A percentile compares a stretch with the other conserved stretches of the same genome.
phyloP scores from a whole-genome alignment of 1,140 invertebrate species.

The Idris sp. region DNA sequence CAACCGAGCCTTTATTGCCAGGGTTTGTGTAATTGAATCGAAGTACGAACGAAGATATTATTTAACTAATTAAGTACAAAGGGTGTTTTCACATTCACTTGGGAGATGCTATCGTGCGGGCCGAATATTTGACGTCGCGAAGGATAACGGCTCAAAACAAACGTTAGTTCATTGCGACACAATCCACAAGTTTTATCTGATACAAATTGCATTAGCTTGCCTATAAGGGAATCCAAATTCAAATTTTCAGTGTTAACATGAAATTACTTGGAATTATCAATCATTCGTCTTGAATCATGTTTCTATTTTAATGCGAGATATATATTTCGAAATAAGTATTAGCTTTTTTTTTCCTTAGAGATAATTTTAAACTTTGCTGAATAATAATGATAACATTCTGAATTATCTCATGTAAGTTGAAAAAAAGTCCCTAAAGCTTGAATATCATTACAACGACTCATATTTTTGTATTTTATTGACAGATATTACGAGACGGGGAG shows the following conservation, averaged over 20 bases:
- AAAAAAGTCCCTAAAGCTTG: too few relatives aligned
- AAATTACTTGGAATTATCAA: constrained; percentile 10
- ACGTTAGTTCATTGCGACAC: constrained; percentile 12
- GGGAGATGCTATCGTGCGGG: constrained; percentile 67
- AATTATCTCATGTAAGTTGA: too few relatives aligned
- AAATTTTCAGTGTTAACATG: neutral
- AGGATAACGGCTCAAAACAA: constrained; percentile 36
- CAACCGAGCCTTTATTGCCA: constrained; percentile 75
- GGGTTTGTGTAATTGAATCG: constrained; percentile 76
- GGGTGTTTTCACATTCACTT: constrained; percentile 72
- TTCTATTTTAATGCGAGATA: constrained; percentile 1
- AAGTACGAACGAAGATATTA: constrained; percentile 77
- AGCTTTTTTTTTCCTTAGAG: neutral
- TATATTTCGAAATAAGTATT: too few relatives aligned
- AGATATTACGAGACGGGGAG: constrained; percentile 99
- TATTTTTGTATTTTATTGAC: too few relatives aligned
- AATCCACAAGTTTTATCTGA: constrained; percentile 12
- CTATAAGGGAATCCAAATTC: constrained; percentile 5
- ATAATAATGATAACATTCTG: too few relatives aligned
- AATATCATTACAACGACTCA: too few relatives aligned
- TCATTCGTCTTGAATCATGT: constrained; percentile 1
- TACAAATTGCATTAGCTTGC: constrained; percentile 12
- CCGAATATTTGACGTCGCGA: constrained; percentile 19
- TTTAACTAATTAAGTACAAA: constrained; percentile 78
- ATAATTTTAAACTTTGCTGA: constrained; percentile 10